phyloP scores from a whole-genome alignment of 2,888 invertebrate species.

The Perithous albicinctus region DNA sequence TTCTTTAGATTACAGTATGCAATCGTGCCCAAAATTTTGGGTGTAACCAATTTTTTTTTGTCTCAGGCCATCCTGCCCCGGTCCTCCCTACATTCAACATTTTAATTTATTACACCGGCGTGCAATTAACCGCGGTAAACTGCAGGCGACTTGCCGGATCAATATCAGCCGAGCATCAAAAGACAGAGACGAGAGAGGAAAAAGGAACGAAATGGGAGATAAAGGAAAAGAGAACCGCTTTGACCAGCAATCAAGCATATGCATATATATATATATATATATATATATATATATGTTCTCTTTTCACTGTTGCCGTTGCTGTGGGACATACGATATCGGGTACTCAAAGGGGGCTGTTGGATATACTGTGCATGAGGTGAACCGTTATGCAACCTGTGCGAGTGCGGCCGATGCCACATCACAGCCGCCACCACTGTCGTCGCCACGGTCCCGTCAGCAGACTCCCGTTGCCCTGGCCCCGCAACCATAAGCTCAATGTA shows the following conservation, averaged over 20 bases:
- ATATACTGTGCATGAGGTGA: slow-evolving; percentile 74
- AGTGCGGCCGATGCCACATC: slow-evolving; percentile 65
- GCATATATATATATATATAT: too few species aligned
- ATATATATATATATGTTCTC: too few species aligned
- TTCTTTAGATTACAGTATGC: too few species aligned
- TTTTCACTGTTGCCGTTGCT: slow-evolving; percentile 50
- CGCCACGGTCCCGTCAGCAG: slow-evolving; percentile 58
- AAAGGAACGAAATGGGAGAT: neutral
- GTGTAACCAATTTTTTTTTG: too few species aligned
- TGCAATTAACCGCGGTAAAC: slow-evolving; percentile 16
- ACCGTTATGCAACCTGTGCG: slow-evolving; percentile 81
- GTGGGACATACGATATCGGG: slow-evolving; percentile 58
- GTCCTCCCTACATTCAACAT: neutral
- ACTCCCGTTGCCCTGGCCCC: slow-evolving; percentile 69
- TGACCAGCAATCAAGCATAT: slow-evolving; percentile 16
- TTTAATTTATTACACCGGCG: neutral
- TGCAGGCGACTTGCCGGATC: slow-evolving; percentile 7
- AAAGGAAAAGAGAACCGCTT: slow-evolving; percentile 22
- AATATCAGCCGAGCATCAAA: slow-evolving; percentile 24
- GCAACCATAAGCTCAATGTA: slow-evolving; percentile 21
- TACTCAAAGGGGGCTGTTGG: slow-evolving; percentile 63
- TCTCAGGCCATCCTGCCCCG: too few species aligned
- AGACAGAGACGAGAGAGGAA: slow-evolving; percentile 2
- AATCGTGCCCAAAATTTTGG: too few species aligned
- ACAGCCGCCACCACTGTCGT: slow-evolving; percentile 5